Percentiles rank a stretch among this genome's conserved stretches.
Evolutionary conservation across 1,140 invertebrate genomes (phyloP).

Genomic region (Platorchestia sp.): DNA sequence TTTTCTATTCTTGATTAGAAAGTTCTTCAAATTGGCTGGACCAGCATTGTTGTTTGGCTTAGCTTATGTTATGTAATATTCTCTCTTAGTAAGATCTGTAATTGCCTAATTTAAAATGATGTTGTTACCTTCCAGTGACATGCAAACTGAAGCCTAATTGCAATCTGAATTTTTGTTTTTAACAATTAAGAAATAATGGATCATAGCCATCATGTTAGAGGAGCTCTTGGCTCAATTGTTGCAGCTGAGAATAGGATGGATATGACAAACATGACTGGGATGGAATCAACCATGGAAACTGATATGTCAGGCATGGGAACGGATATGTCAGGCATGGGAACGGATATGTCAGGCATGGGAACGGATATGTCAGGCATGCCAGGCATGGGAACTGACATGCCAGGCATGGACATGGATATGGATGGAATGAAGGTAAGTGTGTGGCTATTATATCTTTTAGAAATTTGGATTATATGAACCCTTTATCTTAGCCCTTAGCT

Average conservation of each 20-base stretch:
- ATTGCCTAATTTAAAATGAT: neutral
- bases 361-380: neutral
- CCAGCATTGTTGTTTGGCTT: no score
- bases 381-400: conserved; percentile 43
- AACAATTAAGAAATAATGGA: neutral
- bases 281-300: conserved; percentile 37
- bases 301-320: conserved; percentile 40
- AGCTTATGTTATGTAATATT: neutral
- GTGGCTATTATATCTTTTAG: neutral
- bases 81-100: neutral
- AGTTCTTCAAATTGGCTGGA: no score
- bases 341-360: conserved; percentile 40
- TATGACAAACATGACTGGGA: neutral
- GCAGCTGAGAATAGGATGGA: neutral
- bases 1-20: no score
- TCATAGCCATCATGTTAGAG: neutral
- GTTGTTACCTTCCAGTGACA: neutral
- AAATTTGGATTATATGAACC: no score
- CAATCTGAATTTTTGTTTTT: neutral
- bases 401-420: conserved; percentile 53
- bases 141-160: neutral
- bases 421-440: conserved; percentile 15
- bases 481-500: no score
- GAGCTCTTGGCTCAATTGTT: conserved; percentile 27
- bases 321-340: conserved; percentile 43